Base-by-base conservation (phyloP, 2,797 vertebrate genomes). In the Pyrocephalus nanus region DNA sequence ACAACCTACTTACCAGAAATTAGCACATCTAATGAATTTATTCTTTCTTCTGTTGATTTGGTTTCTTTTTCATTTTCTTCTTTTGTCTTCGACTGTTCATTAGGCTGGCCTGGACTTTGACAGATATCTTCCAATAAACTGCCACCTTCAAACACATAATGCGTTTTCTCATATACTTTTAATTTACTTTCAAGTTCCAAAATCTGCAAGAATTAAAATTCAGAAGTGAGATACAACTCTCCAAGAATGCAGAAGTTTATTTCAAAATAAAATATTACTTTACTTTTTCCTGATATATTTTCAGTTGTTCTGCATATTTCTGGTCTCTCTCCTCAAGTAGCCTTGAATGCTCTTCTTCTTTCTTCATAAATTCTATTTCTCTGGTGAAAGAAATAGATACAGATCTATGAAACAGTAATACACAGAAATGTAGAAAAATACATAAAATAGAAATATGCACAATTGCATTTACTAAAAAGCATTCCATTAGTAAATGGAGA, bases 361-460 rank as follows among this genome's bases (percentile, higher is more conserved):
- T 99, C 97, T 99, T 99, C 94, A 98, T 97, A 97, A 99, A 99
- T 96, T 99, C 99, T 22, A 97, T 98, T 97, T 99, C 99, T 96
- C 99, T 99, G 88, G 75, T 83, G 71, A 92, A 96, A 97, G 32
- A 94, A 92, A 95, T 36, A 81, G 1, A 76, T 12, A 70, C 4
- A 47, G 30, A 47, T 26, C 43, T 26, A 81, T 84, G 40, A 92
- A 94, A 65, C 1, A 92, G 20, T 32, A 86, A 71, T 21, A 81
- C 1, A 67, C 0, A 78, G 8, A 79, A 81, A 62, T 4, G 1
- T 4, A 78, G 42, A 58, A 90, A 93, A 72, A 58, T 3, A 55
- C 1, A 9, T 45, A 45, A 47, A 70, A 53, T 2, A 71, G 20
- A 81, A 91, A 88, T 55, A 67, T 0, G 3, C 75, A 76, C 42